Evolutionary conservation across 2,113 vertebrate genomes (phyloP).

Genomic region (Dicentrarchus labrax): DNA sequence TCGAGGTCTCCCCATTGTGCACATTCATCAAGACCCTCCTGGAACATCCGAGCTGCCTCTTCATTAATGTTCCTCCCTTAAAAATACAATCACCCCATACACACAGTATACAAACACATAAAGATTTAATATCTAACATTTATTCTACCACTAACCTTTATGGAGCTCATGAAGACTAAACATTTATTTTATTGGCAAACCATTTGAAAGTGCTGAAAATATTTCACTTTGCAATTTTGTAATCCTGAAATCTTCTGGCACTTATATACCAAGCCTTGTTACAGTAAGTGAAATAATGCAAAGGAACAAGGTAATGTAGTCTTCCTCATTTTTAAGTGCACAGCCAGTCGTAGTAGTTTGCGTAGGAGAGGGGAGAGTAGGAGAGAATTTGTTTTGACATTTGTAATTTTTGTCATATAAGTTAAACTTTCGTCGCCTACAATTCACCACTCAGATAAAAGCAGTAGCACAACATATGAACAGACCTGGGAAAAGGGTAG

Average conservation of each 20-base stretch:
- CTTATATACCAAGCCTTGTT: background rate
- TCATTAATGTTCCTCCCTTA: constrained; percentile 79
- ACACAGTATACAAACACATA: background rate
- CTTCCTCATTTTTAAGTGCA: background rate
- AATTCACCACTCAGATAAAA: background rate
- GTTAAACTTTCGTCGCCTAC: background rate
- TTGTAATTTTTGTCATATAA: background rate
- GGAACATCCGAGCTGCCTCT: constrained; percentile 83
- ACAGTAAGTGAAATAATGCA: background rate
- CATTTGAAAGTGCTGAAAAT: background rate
- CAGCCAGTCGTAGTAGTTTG: background rate
- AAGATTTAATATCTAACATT: background rate
- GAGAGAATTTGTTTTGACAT: background rate
- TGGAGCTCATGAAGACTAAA: background rate
- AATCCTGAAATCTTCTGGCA: background rate
- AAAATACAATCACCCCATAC: constrained; percentile 7
- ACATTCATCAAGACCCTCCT: constrained; percentile 87
- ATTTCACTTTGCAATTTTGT: background rate
- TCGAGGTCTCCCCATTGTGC: constrained; percentile 86
- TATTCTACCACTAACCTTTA: background rate
- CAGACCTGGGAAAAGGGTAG: constrained; percentile 75
- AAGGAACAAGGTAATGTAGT: background rate
- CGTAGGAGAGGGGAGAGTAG: background rate
- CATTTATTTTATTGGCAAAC: background rate
- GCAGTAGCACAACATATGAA: constrained; percentile 7